Evolutionary conservation across 2,113 vertebrate species (phyloP).

Genomic region (Tragulus kanchil): DNA sequence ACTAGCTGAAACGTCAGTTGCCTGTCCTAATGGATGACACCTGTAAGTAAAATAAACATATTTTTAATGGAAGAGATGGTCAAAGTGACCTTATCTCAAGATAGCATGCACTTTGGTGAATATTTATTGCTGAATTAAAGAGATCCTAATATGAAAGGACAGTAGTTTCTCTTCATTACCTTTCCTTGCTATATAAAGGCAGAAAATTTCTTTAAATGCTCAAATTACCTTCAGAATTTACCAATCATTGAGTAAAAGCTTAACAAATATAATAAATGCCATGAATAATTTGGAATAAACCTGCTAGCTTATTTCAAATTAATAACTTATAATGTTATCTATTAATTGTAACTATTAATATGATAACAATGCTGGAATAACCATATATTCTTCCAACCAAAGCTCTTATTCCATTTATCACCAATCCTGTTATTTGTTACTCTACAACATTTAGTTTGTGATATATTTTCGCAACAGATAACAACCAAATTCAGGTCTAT

Average conservation of each 20-base stretch:
- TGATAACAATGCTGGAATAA: background rate
- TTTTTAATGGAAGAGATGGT: slow-evolving; percentile 81
- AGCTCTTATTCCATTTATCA: slow-evolving; percentile 40
- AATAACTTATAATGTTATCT: background rate
- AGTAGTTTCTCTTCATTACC: slow-evolving; percentile 74
- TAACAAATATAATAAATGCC: slow-evolving; percentile 33
- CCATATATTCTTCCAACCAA: background rate
- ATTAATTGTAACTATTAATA: slow-evolving; percentile 63
- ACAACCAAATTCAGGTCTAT: background rate
- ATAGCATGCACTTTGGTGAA: slow-evolving; percentile 61
- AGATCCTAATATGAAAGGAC: slow-evolving; percentile 69
- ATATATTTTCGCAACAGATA: slow-evolving; percentile 53
- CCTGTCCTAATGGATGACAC: slow-evolving; percentile 78
- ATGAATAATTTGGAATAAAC: slow-evolving; percentile 60
- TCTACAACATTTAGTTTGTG: slow-evolving; percentile 49
- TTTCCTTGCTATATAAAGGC: slow-evolving; percentile 48
- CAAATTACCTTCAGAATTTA: slow-evolving; percentile 69
- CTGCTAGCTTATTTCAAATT: background rate
- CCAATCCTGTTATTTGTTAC: background rate
- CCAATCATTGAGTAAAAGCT: slow-evolving; percentile 54
- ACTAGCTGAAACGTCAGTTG: slow-evolving; percentile 77
- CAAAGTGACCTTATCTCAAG: slow-evolving; percentile 71
- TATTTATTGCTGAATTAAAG: slow-evolving; percentile 78
- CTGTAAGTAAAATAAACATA: slow-evolving; percentile 83
- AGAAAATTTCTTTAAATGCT: slow-evolving; percentile 60